Evolutionary conservation across 1,140 invertebrate species (phyloP), one percentile per base, ranked within the genome.

Genomic region (Oryctes rhinoceros): DNA sequence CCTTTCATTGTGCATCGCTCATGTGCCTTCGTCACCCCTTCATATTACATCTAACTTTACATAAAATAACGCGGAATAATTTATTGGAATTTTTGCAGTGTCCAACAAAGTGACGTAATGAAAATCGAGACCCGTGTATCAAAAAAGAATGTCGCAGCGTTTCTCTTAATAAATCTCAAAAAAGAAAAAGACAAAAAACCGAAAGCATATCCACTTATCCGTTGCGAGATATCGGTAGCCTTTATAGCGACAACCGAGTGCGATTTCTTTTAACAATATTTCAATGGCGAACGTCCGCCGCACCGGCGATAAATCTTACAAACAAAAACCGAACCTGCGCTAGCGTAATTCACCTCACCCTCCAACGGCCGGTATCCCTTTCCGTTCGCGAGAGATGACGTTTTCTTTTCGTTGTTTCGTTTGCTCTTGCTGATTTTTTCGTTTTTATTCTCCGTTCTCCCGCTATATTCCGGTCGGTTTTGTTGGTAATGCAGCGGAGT

Each of bases 211-310:
- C 53, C 5, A 15, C n/a, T 49, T 49, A 49, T 49, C 15, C 53
- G 18, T 59, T 59, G 15, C 53, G 53, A 59, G 39, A 4, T 59
- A 59, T 59, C 53, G 18, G 53, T 59, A 59, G 49, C 53, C 5
- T 15, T 59, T 18, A 15, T 59, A 15, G 53, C 18, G 53, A 39
- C 39, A 39, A 7, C 7, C 11, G 18, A 59, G 53, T 59, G 53
- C 53, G 15, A 59, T 18, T n/a, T 59, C 53, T 59, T 18, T 59
- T 59, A 59, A 59, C 53, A 59, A 59, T 59, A 59, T 59, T 59
- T 59, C 53, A 59, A 59, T 59, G 53, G 53, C 53, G 18, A 59
- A 59, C 53, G 53, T 59, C 53, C 53, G 18, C 1, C n/a, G 7
- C 18, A 15, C 5, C 5, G 18, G 15, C 53, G 53, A 59, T 59